Percentiles rank a stretch among this genome's conserved stretches.
Evolutionary conservation across 2,888 invertebrate species (phyloP).

Genomic region (Salpingus planirostris): DNA sequence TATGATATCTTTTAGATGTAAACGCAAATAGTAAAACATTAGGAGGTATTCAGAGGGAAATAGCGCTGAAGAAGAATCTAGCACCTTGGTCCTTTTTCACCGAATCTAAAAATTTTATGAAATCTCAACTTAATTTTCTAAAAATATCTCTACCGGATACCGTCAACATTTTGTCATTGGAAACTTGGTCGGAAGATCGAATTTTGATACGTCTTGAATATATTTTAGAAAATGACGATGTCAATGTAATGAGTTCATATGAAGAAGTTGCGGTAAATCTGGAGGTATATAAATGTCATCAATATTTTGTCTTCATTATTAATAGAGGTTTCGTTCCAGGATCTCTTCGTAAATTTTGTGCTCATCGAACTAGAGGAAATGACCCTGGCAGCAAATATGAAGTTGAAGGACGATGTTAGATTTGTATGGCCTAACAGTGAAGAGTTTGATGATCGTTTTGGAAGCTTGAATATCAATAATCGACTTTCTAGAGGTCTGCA

Average conservation of each 20-base stretch:
- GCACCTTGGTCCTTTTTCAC: conserved; percentile 50
- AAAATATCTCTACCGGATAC: conserved; percentile 51
- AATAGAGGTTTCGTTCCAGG: conserved; percentile 4
- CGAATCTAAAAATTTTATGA: background rate
- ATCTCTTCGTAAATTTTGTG: conserved; percentile 30
- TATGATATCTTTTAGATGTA: no score
- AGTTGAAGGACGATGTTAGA: conserved; percentile 43
- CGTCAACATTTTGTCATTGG: conserved; percentile 65
- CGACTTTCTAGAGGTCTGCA: no score
- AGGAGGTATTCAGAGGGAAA: conserved; percentile 35
- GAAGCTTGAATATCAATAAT: background rate
- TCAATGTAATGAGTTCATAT: conserved; percentile 39
- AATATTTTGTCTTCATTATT: background rate
- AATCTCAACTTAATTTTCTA: conserved; percentile 26
- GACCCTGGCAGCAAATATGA: conserved; percentile 40
- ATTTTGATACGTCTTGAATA: conserved; percentile 69
- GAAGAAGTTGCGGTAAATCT: conserved; percentile 46
- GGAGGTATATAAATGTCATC: conserved; percentile 27
- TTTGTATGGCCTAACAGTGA: conserved; percentile 13
- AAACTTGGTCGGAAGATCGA: conserved; percentile 54
- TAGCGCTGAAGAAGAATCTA: conserved; percentile 46
- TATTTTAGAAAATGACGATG: conserved; percentile 55
- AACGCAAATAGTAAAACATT: conserved; percentile 24
- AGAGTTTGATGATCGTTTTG: background rate
- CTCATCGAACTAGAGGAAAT: conserved; percentile 33